A percentile compares a stretch with the other conserved stretches of the same genome.
phyloP scores from a whole-genome alignment of 2,113 vertebrate species.

The Melierax canorus region DNA sequence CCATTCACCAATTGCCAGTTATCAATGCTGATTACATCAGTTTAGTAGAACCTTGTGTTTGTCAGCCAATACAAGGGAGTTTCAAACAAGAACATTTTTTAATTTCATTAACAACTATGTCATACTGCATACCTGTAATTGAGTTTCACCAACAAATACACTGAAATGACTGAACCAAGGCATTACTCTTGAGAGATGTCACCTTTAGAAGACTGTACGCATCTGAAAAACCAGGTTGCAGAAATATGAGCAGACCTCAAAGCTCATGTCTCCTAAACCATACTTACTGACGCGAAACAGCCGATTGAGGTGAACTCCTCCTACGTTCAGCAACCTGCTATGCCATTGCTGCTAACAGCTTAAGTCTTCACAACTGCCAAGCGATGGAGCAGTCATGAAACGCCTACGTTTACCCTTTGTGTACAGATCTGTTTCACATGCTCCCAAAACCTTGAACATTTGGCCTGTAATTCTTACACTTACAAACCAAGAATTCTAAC shows the following conservation, averaged over 20 bases:
- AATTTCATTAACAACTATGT: conserved; percentile 35
- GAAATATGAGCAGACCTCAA: conserved; percentile 59
- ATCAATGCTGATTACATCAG: neutral
- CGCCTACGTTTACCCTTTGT: conserved; percentile 46
- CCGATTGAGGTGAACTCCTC: conserved; percentile 61
- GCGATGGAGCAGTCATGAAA: conserved; percentile 49
- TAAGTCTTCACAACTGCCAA: conserved; percentile 48
- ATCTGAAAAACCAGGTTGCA: conserved; percentile 68
- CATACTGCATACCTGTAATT: conserved; percentile 81
- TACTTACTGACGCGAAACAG: conserved; percentile 64
- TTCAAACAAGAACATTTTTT: conserved; percentile 70
- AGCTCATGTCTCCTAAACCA: conserved; percentile 60
- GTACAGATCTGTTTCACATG: conserved; percentile 63
- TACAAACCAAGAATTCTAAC: conserved; percentile 53
- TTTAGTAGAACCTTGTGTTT: neutral
- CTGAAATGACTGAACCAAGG: conserved; percentile 66
- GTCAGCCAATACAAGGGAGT: conserved; percentile 54
- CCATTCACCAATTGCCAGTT: neutral
- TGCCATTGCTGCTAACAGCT: conserved; percentile 53
- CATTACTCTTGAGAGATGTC: conserved; percentile 42
- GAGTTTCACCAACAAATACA: conserved; percentile 71
- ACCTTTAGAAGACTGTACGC: conserved; percentile 43
- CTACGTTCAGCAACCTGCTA: conserved; percentile 59
- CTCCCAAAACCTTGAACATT: conserved; percentile 41
- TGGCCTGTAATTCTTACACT: conserved; percentile 63